These are phyloP conservation scores for Sinocyclocheilus anshuiensis DNA, from an alignment of 2,113 vertebrate species.

Conservation along the genomic window DNA sequence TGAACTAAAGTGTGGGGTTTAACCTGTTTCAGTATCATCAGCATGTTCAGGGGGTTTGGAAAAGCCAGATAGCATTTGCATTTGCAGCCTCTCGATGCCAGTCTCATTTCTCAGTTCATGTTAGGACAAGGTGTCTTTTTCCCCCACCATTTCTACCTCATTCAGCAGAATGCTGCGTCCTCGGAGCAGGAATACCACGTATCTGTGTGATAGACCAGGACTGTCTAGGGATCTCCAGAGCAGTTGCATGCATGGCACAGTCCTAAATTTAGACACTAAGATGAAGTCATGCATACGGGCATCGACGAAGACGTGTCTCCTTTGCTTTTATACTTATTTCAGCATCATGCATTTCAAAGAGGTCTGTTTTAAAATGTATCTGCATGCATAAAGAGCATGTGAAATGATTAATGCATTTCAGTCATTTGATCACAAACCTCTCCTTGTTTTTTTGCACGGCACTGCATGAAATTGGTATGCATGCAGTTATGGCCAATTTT, in stretches of 20 bases:
- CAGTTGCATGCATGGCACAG: slow-evolving; percentile 34
- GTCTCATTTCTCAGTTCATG: slow-evolving; percentile 10
- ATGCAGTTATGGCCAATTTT: slow-evolving; percentile 39
- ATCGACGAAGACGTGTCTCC: slow-evolving; percentile 31
- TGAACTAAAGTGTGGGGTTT: background rate
- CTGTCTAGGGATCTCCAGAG: slow-evolving; percentile 26
- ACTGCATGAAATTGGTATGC: slow-evolving; percentile 27
- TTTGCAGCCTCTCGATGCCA: background rate
- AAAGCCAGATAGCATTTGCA: background rate
- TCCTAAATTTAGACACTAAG: slow-evolving; percentile 51
- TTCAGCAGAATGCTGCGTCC: background rate
- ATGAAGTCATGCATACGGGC: slow-evolving; percentile 61
- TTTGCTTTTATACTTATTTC: slow-evolving; percentile 8
- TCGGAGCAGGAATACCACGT: background rate
- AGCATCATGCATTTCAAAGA: slow-evolving; percentile 9
- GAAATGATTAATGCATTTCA: background rate
- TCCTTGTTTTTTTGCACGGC: slow-evolving; percentile 42
- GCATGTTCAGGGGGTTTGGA: background rate
- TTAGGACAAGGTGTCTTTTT: slow-evolving; percentile 7
- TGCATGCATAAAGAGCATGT: background rate
- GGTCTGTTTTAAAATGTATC: slow-evolving; percentile 16
- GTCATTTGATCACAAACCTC: background rate
- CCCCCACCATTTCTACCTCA: background rate
- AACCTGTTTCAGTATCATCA: background rate
- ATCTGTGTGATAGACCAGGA: background rate